These are phyloP conservation scores for Masticophis lateralis DNA, from an alignment of 2,797 vertebrate species.

Conservation along the genomic window DNA sequence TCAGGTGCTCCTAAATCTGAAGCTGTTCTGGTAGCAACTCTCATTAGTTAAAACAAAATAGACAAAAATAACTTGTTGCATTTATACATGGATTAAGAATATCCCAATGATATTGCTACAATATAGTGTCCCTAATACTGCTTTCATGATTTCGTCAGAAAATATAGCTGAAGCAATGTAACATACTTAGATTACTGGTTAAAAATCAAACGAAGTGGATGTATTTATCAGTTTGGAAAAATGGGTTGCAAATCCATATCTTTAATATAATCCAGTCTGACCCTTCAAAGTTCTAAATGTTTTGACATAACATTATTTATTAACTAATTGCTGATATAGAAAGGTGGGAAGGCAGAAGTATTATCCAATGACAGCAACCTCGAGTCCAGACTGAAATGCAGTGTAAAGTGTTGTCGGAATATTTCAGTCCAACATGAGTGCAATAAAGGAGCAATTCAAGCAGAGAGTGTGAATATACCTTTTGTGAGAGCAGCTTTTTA, in stretches of 20 bases:
- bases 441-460: neutral
- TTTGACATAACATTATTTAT: neutral
- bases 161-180: neutral
- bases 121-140: neutral
- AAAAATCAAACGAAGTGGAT: neutral
- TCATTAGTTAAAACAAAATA: neutral
- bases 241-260: neutral
- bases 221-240: neutral
- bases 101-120: neutral
- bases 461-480: neutral
- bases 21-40: neutral
- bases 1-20: neutral
- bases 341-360: neutral
- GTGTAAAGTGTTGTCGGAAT: neutral
- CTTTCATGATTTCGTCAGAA: neutral
- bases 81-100: neutral
- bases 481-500: neutral
- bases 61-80: neutral
- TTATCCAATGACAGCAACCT: neutral
- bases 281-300: neutral
- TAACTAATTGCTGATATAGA: neutral
- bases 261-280: neutral
- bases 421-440: neutral
- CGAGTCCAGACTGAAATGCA: neutral
- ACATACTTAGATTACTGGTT: neutral